Evolutionary conservation across 2,113 vertebrate species (phyloP), one percentile per base, ranked within the genome.

Genomic region (Loxodonta africana): DNA sequence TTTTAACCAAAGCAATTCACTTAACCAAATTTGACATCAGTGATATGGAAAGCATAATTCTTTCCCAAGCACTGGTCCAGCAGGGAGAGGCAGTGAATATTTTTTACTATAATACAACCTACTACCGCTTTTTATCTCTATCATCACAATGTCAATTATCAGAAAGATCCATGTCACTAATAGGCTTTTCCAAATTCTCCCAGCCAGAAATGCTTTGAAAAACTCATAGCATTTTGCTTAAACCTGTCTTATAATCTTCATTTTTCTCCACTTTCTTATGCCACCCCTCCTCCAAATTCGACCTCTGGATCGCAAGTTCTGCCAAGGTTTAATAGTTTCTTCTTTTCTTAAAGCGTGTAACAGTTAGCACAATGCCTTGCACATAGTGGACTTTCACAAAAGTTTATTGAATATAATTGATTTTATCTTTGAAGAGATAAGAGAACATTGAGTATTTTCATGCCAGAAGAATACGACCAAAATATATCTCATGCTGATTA

Each of bases 401-500:
- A 51, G 46, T 30, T 97, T 80, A 41, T n/a, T 44, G 25, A 96
- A 74, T 77, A 4, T 46, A 77, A 84, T 60, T 78, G 41, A 86
- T 82, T 93, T 83, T 92, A 53, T 88, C 3, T 82, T 88, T 33
- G 81, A 84, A 90, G 26, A 60, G 57, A 67, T 37, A 89, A 67
- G 5, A 1, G 10, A 0, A 25, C 33, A 90, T 0, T 46, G 5
- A 84, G 57, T 84, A 95, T 85, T 95, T 90, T 95, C 9, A 85
- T 67, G 51, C 65, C 73, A 51, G 33, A 69, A n/a, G 48, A 87
- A 46, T 65, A 92, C 46, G 6, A 62, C 37, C 3, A 97, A 88
- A 95, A 90, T 88, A 44, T 53, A 86, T 63, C 81, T 92, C 51
- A 91, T 77, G 23, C 8, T 94, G 28, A 90, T 90, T 95, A 96